Base-by-base conservation (phyloP, 2,888 invertebrate species). In the Xanthia togata region DNA sequence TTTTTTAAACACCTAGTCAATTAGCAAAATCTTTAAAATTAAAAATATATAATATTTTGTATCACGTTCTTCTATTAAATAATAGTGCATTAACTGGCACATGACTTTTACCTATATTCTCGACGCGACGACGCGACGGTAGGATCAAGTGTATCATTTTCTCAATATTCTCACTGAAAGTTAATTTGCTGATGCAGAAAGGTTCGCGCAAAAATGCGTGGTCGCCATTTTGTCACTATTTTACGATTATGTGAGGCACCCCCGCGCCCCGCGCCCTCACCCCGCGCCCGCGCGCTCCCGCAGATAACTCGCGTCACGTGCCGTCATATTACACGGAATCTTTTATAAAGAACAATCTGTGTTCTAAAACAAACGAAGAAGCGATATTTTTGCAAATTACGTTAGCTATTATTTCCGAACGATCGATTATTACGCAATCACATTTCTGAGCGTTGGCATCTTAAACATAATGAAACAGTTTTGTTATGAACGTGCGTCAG, bases 131-230 rank as follows among this genome's bases (percentile, higher is more conserved):
- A 20, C 12, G 6, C n/a, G 11, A 17, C 57, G 65, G 44, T n/a
- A 20, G 8, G 67, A 67, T 65, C 44, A 38, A 76, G n/a, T 23
- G 62, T n/a, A n/a, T 70, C 8, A 70, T 55, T 64, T 77, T 60
- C 26, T 65, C 65, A 69, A 81, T 81, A 72, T 82, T 73, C 64
- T 57, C n/a, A n/a, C 67, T 31, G 31, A 64, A 72, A 73, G 63
- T 73, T 72, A 78, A 73, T 82, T 82, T 82, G 78, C 75, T 83
- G 83, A 82, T 70, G 62, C 65, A 70, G 69, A 74, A 83, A 83
- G 75, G 69, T 83, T 70, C 72, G 26, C 23, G 76, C 62, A 70
- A 75, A 82, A 72, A 62, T 76, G 75, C 65, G 64, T 72, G 71
- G 60, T 70, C 35, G 70, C 64, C 75, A 70, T 75, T 70, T 75